A percentile compares a stretch with the other conserved stretches of the same genome.
Evolutionary conservation across 2,113 vertebrate genomes (phyloP).

Genomic region (Tursiops truncatus): DNA sequence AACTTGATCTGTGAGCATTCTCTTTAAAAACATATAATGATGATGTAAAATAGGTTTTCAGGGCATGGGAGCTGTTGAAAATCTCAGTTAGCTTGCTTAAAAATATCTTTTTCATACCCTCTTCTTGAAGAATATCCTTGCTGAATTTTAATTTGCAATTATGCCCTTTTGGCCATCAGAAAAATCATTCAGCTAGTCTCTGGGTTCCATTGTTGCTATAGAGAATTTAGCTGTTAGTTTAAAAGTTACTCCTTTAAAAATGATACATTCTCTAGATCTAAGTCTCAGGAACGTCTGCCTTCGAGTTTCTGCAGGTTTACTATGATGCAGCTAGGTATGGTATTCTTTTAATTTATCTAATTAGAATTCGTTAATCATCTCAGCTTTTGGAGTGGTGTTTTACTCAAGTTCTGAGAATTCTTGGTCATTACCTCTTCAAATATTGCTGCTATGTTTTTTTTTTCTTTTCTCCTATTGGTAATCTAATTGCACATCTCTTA

Average conservation of each 20-base stretch:
- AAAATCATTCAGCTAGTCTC: background rate
- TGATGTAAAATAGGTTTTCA: background rate
- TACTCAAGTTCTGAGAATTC: background rate
- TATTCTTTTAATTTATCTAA: background rate
- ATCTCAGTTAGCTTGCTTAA: background rate
- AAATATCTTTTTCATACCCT: background rate
- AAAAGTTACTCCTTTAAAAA: background rate
- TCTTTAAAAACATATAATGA: too few relatives aligned
- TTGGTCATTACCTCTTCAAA: background rate
- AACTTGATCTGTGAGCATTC: background rate
- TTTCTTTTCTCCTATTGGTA: background rate
- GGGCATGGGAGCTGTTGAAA: background rate
- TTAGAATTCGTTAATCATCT: background rate
- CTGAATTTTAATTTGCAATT: background rate
- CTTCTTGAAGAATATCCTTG: background rate
- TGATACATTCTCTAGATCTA: too few relatives aligned
- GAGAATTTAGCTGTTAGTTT: background rate
- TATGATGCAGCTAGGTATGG: fast-evolving
- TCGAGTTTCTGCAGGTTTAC: background rate
- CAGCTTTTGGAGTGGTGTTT: background rate
- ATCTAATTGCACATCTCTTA: background rate
- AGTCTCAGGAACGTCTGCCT: background rate
- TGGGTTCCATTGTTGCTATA: background rate
- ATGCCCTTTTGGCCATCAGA: background rate
- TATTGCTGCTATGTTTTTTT: fast-evolving